A percentile compares a stretch with the other conserved stretches of the same genome.
These are phyloP conservation scores for Dendropsophus ebraccatus DNA, from an alignment of 2,113 vertebrate genomes.

Conservation along the genomic window DNA sequence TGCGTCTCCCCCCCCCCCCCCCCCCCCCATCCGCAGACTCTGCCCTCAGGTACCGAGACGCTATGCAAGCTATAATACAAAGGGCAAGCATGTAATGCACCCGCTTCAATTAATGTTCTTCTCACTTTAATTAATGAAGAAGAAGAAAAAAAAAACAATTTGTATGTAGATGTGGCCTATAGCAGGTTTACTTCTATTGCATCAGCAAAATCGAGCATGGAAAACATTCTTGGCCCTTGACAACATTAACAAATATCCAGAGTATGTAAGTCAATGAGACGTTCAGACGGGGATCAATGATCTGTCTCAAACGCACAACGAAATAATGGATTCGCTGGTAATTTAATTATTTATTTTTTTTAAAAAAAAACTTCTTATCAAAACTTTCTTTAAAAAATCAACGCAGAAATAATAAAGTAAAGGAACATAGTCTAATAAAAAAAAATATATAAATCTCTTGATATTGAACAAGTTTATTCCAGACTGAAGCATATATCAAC, in stretches of 20 bases:
- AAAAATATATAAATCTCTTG: neutral
- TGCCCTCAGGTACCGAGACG: too few relatives aligned
- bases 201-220: neutral
- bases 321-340: neutral
- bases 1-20: too few relatives aligned
- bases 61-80: too few relatives aligned
- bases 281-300: neutral
- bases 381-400: neutral
- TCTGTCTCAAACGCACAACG: neutral
- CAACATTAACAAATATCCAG: slow-evolving; percentile 1
- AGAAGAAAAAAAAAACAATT: neutral
- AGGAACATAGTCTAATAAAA: neutral
- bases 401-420: neutral
- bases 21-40: too few relatives aligned
- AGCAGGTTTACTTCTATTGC: neutral
- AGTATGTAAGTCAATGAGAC: neutral
- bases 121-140: neutral
- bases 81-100: too few relatives aligned
- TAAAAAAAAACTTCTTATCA: too few relatives aligned
- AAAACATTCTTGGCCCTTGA: neutral
- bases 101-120: neutral
- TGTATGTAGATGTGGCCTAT: neutral
- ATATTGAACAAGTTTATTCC: neutral
- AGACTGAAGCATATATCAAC: too few relatives aligned
- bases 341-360: too few relatives aligned